These are phyloP conservation scores for Apamea crenata DNA, from an alignment of 2,888 invertebrate genomes.

Conservation along the genomic window DNA sequence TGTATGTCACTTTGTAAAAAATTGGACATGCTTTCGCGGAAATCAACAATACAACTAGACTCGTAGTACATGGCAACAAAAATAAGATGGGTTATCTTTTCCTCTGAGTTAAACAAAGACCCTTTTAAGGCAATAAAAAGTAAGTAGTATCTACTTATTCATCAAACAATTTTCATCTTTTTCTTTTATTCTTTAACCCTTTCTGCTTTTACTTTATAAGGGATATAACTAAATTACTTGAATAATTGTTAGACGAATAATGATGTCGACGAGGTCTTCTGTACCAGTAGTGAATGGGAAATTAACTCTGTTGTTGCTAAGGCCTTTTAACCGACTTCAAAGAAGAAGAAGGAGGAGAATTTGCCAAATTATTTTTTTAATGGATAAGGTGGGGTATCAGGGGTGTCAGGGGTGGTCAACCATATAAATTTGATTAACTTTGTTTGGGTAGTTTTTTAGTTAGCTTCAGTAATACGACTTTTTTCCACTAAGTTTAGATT, in stretches of 20 bases:
- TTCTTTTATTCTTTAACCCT: background rate
- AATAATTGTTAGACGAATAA: background rate
- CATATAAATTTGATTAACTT: too few relatives aligned
- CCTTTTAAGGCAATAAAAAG: constrained; percentile 27
- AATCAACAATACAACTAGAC: background rate
- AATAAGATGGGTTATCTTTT: background rate
- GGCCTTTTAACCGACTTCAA: too few relatives aligned
- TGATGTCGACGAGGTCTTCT: background rate
- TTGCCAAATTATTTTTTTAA: too few relatives aligned
- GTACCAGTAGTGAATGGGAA: too few relatives aligned
- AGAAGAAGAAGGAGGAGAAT: too few relatives aligned
- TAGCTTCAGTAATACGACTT: too few relatives aligned
- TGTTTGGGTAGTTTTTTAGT: too few relatives aligned
- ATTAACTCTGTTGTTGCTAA: too few relatives aligned
- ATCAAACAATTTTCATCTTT: constrained; percentile 12
- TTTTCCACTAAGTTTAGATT: too few relatives aligned
- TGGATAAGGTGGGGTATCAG: too few relatives aligned
- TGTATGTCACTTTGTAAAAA: background rate
- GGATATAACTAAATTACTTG: constrained; percentile 15
- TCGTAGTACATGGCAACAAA: background rate
- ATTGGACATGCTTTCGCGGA: background rate
- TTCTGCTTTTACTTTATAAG: background rate
- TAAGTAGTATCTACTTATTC: background rate
- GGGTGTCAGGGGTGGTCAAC: too few relatives aligned
- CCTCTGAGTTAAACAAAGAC: background rate